Conservation (phyloP, 2,113 vertebrate species). For the Benitochromis conjunctus region DNA sequence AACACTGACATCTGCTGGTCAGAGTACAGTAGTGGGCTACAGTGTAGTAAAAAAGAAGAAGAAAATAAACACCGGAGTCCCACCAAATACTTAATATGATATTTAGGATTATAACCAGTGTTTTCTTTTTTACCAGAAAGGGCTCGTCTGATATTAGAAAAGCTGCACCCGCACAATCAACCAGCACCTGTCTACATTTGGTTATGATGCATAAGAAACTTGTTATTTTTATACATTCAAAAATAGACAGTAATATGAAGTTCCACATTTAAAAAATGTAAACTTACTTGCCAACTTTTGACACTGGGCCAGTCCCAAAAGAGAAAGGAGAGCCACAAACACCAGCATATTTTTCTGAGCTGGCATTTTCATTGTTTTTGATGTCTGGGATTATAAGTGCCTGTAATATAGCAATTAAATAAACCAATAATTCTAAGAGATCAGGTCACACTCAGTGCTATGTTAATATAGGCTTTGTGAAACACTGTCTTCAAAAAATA, state of each 20-base stretch:
- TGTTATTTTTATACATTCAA: background rate
- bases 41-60: background rate
- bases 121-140: background rate
- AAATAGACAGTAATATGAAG: background rate
- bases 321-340: constrained; percentile 49
- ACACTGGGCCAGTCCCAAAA: constrained; percentile 49
- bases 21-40: background rate
- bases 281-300: constrained; percentile 74
- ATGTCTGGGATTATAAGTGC: constrained; percentile 39
- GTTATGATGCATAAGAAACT: background rate
- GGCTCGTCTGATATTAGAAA: background rate
- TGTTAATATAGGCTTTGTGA: background rate
- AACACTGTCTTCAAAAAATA: background rate
- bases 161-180: background rate
- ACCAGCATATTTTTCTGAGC: constrained; percentile 50
- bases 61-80: background rate
- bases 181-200: background rate
- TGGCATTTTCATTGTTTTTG: constrained; percentile 49
- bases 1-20: constrained; percentile 64
- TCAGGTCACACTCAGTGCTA: background rate
- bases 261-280: background rate
- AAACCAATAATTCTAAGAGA: background rate
- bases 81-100: background rate
- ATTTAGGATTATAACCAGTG: background rate
- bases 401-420: constrained; percentile 37